Evolutionary conservation across 2,113 vertebrate genomes (phyloP).

Genomic region (Probosciger aterrimus): DNA sequence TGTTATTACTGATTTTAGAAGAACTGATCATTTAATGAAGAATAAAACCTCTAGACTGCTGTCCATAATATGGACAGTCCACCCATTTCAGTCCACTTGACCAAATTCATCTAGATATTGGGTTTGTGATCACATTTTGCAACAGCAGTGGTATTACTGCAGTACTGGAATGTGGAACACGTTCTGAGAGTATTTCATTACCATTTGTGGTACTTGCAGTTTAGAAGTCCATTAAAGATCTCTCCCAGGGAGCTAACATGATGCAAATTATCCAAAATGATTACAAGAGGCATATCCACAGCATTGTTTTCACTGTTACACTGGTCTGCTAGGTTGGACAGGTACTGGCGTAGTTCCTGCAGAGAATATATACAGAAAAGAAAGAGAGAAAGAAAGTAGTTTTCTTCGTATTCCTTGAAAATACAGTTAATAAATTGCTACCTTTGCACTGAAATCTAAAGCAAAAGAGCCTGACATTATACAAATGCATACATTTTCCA

Average conservation of each 20-base stretch:
- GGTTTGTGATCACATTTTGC: background rate
- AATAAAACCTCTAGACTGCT: background rate
- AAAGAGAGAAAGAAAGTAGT: background rate
- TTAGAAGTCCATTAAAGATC: slow-evolving; percentile 95
- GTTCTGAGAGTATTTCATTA: slow-evolving; percentile 49
- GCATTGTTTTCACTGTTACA: slow-evolving; percentile 82
- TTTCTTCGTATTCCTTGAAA: background rate
- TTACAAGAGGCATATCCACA: slow-evolving; percentile 87
- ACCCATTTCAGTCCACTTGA: background rate
- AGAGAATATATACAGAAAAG: background rate
- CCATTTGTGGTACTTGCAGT: slow-evolving; percentile 93
- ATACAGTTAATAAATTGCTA: background rate
- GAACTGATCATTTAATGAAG: background rate
- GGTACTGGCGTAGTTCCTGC: slow-evolving; percentile 93
- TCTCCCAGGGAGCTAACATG: slow-evolving; percentile 94
- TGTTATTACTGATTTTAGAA: background rate
- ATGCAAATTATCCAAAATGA: slow-evolving; percentile 96
- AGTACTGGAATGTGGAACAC: rapidly evolving
- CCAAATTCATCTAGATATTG: background rate
- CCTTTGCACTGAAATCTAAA: background rate
- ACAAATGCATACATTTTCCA: background rate
- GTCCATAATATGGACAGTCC: background rate
- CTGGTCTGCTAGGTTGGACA: slow-evolving; percentile 91
- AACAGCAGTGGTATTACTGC: background rate
- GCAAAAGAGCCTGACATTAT: background rate